Conservation (phyloP, 2,888 invertebrate genomes). For the Stenodera caucasica region DNA sequence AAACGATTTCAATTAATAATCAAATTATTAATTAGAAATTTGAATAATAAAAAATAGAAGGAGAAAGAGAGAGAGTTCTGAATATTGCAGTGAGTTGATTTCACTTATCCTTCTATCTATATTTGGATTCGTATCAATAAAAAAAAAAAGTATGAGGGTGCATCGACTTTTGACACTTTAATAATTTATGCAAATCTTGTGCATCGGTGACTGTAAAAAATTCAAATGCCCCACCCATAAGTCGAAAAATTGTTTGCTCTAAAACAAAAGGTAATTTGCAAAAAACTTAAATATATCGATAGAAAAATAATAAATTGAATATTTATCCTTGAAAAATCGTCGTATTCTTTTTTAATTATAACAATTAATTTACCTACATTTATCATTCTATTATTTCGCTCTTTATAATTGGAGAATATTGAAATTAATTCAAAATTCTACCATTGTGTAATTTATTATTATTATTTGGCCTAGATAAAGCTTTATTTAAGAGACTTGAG, state of each 20-base stretch:
- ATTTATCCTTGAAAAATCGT: too few relatives aligned
- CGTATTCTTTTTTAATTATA: neutral
- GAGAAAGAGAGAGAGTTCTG: neutral
- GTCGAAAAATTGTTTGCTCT: too few relatives aligned
- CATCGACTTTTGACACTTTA: slow-evolving; percentile 7
- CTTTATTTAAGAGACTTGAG: slow-evolving; percentile 9
- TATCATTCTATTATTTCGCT: too few relatives aligned
- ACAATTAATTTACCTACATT: too few relatives aligned
- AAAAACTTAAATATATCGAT: too few relatives aligned
- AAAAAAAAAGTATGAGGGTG: neutral
- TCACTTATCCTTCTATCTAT: slow-evolving; percentile 15
- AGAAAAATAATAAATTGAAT: too few relatives aligned
- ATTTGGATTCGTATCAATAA: slow-evolving; percentile 11
- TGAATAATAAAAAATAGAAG: neutral
- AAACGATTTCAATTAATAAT: too few relatives aligned
- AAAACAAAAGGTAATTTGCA: too few relatives aligned
- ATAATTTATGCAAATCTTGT: slow-evolving; percentile 16
- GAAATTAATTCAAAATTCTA: too few relatives aligned
- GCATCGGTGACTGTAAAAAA: slow-evolving; percentile 7
- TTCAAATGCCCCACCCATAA: too few relatives aligned
- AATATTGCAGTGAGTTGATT: slow-evolving; percentile 11
- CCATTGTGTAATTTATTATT: neutral
- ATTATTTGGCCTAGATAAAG: slow-evolving; percentile 15
- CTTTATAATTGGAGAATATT: too few relatives aligned
- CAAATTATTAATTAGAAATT: too few relatives aligned